Conservation (phyloP, 2,113 vertebrate species). For the Microtus pennsylvanicus region DNA sequence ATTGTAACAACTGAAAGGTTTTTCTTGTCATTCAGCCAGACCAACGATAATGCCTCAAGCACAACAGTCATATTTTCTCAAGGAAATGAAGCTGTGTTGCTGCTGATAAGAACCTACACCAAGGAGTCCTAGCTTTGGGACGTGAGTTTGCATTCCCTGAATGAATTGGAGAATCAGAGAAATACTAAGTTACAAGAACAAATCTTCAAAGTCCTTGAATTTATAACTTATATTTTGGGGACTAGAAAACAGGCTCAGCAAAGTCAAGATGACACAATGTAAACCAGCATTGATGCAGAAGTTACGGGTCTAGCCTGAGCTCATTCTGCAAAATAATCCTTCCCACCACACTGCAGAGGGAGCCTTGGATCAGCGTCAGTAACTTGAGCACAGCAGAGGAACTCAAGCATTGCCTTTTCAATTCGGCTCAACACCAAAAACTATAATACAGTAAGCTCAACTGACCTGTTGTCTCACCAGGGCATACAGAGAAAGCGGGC, state of each 20-base stretch:
- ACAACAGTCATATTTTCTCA: neutral
- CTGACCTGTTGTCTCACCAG: neutral
- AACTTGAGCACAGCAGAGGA: neutral
- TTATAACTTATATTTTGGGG: neutral
- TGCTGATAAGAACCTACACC: neutral
- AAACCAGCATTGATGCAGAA: neutral
- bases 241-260: neutral
- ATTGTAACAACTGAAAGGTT: neutral
- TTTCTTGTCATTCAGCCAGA: neutral
- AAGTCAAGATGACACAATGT: neutral
- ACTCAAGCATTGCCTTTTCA: neutral
- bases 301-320: neutral
- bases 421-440: neutral
- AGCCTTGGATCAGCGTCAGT: neutral
- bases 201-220: neutral
- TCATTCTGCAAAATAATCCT: neutral
- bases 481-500: neutral
- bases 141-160: neutral
- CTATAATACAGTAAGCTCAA: neutral
- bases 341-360: neutral
- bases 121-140: neutral
- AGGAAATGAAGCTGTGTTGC: neutral
- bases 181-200: neutral
- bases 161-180: conserved; percentile 7
- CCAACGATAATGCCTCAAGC: neutral